phyloP scores from a whole-genome alignment of 2,113 vertebrate genomes.

The Rynchops niger region DNA sequence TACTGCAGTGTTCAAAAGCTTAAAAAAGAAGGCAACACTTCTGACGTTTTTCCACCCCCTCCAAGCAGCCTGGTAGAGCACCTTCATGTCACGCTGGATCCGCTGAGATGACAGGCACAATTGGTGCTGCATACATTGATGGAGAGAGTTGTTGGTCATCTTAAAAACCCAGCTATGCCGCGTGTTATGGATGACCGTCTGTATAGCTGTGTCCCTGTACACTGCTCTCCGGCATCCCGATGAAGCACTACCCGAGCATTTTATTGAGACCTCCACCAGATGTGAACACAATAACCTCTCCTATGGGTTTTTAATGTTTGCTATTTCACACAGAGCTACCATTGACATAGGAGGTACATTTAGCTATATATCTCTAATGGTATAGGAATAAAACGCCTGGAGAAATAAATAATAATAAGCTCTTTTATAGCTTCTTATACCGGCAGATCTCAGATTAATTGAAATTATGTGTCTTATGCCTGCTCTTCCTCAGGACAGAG shows the following conservation, averaged over 20 bases:
- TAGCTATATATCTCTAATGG: not conserved
- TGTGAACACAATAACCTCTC: not conserved
- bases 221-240: not conserved
- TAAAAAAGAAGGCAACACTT: not conserved
- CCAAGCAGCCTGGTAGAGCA: not conserved
- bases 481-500: conserved; percentile 18
- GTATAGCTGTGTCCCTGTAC: fast-evolving
- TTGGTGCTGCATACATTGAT: fast-evolving
- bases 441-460: conserved; percentile 52
- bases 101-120: not conserved
- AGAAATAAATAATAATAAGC: conserved; percentile 51
- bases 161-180: not conserved
- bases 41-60: not conserved
- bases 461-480: conserved; percentile 23
- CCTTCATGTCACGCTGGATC: not conserved
- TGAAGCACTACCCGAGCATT: not conserved
- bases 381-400: not conserved
- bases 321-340: not conserved
- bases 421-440: conserved; percentile 28
- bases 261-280: not conserved
- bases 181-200: fast-evolving
- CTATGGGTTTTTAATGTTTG: conserved; percentile 39
- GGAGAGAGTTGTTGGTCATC: not conserved
- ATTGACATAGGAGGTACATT: not conserved
- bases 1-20: not conserved